Evolutionary conservation across 2,113 vertebrate species (phyloP).

Genomic region (Synodontis membranacea): DNA sequence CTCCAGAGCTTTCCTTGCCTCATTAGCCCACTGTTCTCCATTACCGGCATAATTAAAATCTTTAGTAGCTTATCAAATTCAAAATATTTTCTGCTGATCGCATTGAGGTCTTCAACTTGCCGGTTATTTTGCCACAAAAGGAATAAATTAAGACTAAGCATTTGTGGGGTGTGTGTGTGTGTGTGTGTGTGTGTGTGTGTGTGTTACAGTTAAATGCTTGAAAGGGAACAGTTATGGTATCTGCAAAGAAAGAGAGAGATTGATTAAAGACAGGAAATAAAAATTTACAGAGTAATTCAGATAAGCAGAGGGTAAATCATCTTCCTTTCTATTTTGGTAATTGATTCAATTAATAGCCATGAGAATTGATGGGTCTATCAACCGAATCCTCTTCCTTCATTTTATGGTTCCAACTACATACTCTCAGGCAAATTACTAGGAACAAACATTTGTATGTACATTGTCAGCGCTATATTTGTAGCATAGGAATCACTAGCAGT

Average conservation of each 20-base stretch:
- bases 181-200: conserved; percentile 57
- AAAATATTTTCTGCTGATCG: conserved; percentile 99
- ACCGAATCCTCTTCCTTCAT: conserved; percentile 56
- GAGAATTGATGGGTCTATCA: conserved; percentile 67
- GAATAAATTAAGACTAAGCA: conserved; percentile 98
- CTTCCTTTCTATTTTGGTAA: conserved; percentile 73
- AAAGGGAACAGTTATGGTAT: conserved; percentile 74
- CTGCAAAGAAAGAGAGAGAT: conserved; percentile 59
- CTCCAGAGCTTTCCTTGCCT: conserved; percentile 94
- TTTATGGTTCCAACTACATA: conserved; percentile 49
- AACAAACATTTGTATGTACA: neutral
- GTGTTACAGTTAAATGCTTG: conserved; percentile 67
- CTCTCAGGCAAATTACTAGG: neutral
- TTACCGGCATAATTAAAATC: conserved; percentile 99
- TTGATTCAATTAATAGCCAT: conserved; percentile 77
- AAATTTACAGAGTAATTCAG: conserved; percentile 61
- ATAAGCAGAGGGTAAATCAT: conserved; percentile 75
- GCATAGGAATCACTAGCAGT: neutral
- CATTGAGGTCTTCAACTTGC: conserved; percentile 98
- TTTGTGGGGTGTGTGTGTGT: too few species aligned
- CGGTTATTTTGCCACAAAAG: conserved; percentile 98
- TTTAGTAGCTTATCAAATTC: conserved; percentile 99
- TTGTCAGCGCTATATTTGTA: neutral
- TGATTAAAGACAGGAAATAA: conserved; percentile 26
- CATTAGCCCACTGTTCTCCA: conserved; percentile 99